phyloP scores from a whole-genome alignment of 2,113 vertebrate species.

The Python bivittatus region DNA sequence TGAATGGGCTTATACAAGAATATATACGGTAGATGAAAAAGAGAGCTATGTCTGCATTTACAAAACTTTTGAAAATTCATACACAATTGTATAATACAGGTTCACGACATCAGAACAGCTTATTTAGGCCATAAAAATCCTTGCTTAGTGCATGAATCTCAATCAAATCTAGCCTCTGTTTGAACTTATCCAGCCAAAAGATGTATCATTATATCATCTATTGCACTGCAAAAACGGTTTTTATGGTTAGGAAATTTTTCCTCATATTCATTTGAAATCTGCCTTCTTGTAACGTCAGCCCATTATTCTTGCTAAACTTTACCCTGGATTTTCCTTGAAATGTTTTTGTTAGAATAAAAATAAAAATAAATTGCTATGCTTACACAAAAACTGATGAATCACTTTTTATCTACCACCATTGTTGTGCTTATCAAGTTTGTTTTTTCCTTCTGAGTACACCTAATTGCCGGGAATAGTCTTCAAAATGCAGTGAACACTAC shows the following conservation, averaged over 20 bases:
- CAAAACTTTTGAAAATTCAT: background rate
- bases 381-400: background rate
- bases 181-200: background rate
- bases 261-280: background rate
- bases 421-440: constrained; percentile 63
- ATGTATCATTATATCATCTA: background rate
- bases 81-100: background rate
- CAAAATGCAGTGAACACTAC: constrained; percentile 45
- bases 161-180: background rate
- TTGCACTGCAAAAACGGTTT: background rate
- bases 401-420: constrained; percentile 27
- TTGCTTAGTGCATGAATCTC: background rate
- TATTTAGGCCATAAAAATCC: background rate
- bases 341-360: constrained; percentile 35
- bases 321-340: constrained; percentile 28
- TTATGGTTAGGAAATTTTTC: background rate
- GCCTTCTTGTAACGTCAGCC: background rate
- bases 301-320: background rate
- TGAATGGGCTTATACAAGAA: background rate
- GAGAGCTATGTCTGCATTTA: background rate
- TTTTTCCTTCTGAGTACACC: constrained; percentile 66
- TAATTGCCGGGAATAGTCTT: constrained; percentile 59
- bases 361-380: accelerated
- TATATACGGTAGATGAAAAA: background rate
- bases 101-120: background rate